Conservation (phyloP, 2,797 vertebrate species). For the Macropodus opercularis region DNA sequence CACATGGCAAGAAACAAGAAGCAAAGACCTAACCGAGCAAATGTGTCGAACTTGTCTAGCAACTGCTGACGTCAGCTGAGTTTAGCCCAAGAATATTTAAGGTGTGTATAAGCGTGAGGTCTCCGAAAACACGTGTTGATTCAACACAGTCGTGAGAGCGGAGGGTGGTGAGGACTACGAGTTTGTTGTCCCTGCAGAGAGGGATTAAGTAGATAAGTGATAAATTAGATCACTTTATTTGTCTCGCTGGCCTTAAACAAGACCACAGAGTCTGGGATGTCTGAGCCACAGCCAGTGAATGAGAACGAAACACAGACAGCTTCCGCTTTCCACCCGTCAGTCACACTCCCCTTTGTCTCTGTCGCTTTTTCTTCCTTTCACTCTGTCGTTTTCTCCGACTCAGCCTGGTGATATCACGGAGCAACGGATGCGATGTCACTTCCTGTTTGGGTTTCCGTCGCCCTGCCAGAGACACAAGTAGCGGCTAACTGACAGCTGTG, state of each 20-base stretch:
- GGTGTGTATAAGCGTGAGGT: slow-evolving; percentile 16
- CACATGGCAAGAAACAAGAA: not conserved
- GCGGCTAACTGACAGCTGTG: slow-evolving; percentile 75
- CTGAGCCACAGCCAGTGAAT: slow-evolving; percentile 70
- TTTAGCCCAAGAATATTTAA: slow-evolving; percentile 28
- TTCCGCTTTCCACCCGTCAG: slow-evolving; percentile 84
- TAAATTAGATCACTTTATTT: slow-evolving; percentile 73
- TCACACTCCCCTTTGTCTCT: slow-evolving; percentile 46
- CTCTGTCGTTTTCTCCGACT: slow-evolving; percentile 55
- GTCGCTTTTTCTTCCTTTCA: slow-evolving; percentile 69
- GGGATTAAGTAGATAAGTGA: slow-evolving; percentile 71
- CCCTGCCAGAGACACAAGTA: slow-evolving; percentile 64
- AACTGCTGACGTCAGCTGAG: slow-evolving; percentile 36
- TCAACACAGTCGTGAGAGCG: slow-evolving; percentile 21
- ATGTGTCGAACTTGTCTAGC: slow-evolving; percentile 9
- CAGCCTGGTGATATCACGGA: slow-evolving; percentile 79
- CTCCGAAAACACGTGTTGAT: slow-evolving; percentile 15
- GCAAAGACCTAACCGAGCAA: not conserved
- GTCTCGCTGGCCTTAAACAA: slow-evolving; percentile 74
- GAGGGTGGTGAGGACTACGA: slow-evolving; percentile 30
- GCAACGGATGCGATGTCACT: slow-evolving; percentile 84
- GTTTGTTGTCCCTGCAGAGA: slow-evolving; percentile 26
- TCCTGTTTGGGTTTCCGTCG: slow-evolving; percentile 80
- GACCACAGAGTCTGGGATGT: slow-evolving; percentile 73
- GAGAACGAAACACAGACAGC: slow-evolving; percentile 71